Evolutionary conservation across 2,888 invertebrate genomes (phyloP).

Genomic region (Macroteleia sp.): DNA sequence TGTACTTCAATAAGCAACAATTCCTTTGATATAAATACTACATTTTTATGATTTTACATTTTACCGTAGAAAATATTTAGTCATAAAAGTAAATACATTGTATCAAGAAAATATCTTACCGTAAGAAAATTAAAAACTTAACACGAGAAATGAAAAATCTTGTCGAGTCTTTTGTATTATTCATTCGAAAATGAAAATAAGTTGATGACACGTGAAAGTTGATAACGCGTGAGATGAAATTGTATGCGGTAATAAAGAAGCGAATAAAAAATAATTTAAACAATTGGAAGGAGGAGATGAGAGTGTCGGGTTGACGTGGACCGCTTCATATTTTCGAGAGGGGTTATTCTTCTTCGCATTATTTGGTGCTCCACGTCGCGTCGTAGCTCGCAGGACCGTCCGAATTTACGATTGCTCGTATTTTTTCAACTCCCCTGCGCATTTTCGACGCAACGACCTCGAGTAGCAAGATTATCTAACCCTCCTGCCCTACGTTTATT

Average conservation of each 20-base stretch:
- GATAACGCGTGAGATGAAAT: constrained; percentile 16
- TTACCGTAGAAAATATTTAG: no score
- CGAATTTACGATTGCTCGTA: constrained; percentile 71
- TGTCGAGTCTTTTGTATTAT: no score
- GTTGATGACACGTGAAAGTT: background rate
- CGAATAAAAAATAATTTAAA: constrained; percentile 46
- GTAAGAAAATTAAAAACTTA: no score
- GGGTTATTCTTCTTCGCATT: constrained; percentile 24
- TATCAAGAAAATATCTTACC: no score
- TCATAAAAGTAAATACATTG: no score
- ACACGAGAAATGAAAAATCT: no score
- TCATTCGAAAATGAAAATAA: background rate
- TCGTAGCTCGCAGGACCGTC: constrained; percentile 39
- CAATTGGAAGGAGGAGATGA: constrained; percentile 27
- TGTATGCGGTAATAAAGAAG: constrained; percentile 33
- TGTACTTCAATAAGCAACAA: no score
- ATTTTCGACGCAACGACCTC: constrained; percentile 37
- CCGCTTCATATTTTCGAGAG: no score
- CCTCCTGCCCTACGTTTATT: constrained; percentile 41
- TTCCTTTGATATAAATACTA: no score
- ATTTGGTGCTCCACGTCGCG: no score
- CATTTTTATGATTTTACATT: no score
- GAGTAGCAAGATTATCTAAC: constrained; percentile 67
- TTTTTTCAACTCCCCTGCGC: constrained; percentile 55
- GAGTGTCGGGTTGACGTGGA: no score